Evolutionary conservation across 2,888 invertebrate genomes (phyloP).

Genomic region (Tenthredo distinguenda): DNA sequence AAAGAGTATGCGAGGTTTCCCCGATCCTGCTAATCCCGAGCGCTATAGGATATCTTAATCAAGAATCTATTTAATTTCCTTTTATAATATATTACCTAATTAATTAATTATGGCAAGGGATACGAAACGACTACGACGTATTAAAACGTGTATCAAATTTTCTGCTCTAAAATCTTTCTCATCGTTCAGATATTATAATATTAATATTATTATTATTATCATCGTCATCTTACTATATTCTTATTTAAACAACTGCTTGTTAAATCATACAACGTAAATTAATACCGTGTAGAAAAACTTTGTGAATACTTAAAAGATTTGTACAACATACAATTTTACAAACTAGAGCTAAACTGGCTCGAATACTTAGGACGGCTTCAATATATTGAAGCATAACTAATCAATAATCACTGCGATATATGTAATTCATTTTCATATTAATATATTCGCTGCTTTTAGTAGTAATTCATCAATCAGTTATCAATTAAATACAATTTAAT

Average conservation of each 20-base stretch:
- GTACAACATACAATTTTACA: conserved; percentile 41
- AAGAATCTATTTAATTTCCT: not conserved
- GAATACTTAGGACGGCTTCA: conserved; percentile 49
- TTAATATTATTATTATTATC: not conserved
- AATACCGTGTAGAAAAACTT: conserved; percentile 29
- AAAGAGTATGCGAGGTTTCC: conserved; percentile 9
- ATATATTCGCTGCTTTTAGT: conserved; percentile 3
- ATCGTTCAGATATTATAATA: not conserved
- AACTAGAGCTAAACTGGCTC: conserved; percentile 51
- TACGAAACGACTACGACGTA: conserved; percentile 28
- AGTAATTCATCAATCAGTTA: not conserved
- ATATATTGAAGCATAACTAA: conserved; percentile 38
- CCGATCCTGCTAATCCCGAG: conserved; percentile 28
- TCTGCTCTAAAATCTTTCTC: not conserved
- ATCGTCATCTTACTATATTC: conserved; percentile 9
- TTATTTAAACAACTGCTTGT: not conserved
- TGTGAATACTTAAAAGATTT: conserved; percentile 36
- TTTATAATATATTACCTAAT: conserved; percentile 7
- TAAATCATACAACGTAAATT: conserved; percentile 12
- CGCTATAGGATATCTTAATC: conserved; percentile 1
- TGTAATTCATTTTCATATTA: not conserved
- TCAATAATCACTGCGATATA: conserved; percentile 4
- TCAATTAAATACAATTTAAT: not conserved
- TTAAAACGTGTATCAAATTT: conserved; percentile 47
- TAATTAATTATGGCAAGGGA: conserved; percentile 37